These are phyloP conservation scores for Leuciscus waleckii DNA, from an alignment of 2,797 vertebrate species.

Conservation along the genomic window DNA sequence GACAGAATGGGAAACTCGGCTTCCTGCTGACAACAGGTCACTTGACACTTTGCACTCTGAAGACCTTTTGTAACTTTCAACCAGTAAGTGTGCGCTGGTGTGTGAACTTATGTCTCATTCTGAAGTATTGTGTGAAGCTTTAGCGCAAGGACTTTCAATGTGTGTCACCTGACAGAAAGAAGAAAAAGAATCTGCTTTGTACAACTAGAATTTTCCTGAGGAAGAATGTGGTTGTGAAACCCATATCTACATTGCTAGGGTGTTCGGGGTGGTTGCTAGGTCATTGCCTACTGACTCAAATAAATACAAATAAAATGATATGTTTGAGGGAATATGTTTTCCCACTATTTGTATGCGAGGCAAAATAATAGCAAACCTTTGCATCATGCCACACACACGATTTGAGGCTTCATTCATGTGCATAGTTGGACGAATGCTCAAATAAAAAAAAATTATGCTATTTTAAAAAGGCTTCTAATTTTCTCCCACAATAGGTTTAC, in stretches of 20 bases:
- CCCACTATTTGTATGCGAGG: not conserved
- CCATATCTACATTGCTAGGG: not conserved
- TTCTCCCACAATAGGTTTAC: not conserved
- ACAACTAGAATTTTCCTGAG: not conserved
- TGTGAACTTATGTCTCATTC: slow-evolving; percentile 40
- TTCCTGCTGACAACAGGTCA: slow-evolving; percentile 23
- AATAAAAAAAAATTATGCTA: not conserved
- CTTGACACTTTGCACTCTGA: slow-evolving; percentile 2
- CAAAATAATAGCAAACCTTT: not conserved
- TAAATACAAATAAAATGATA: no score
- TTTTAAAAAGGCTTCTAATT: not conserved
- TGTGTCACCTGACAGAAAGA: slow-evolving; percentile 23
- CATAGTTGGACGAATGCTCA: not conserved
- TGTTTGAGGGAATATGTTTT: not conserved
- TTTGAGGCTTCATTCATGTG: not conserved
- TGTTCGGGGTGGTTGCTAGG: not conserved
- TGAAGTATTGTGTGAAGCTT: slow-evolving; percentile 4
- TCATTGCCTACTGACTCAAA: no score
- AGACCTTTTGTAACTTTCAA: not conserved
- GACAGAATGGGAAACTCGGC: slow-evolving; percentile 24
- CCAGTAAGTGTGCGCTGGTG: slow-evolving; percentile 1
- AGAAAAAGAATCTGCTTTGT: slow-evolving; percentile 42
- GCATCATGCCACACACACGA: not conserved
- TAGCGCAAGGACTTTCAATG: slow-evolving; percentile 7
- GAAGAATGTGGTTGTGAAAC: not conserved